phyloP scores from a whole-genome alignment of 2,113 vertebrate genomes.

The Clarias gariepinus region DNA sequence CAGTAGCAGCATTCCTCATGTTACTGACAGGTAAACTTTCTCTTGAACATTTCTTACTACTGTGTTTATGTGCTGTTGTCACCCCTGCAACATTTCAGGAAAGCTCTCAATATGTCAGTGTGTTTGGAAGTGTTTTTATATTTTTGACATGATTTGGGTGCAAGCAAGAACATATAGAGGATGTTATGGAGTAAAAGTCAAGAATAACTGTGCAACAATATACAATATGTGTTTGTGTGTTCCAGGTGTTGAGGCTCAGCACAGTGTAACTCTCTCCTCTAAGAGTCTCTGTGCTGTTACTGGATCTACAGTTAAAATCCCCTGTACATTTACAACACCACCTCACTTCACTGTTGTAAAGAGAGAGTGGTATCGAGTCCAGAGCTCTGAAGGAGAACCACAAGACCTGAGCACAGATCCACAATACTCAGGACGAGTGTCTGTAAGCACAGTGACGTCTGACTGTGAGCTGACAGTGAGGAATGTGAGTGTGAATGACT shows the following conservation, averaged over 20 bases:
- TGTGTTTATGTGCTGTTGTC: neutral
- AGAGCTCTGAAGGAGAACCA: neutral
- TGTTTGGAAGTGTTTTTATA: neutral
- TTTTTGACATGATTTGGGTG: too few relatives aligned
- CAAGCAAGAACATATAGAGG: neutral
- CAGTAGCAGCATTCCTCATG: neutral
- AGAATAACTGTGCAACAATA: neutral
- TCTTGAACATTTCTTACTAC: neutral
- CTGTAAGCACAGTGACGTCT: neutral
- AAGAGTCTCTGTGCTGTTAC: neutral
- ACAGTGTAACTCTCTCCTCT: neutral
- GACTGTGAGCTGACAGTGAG: too few relatives aligned
- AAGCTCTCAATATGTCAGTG: neutral
- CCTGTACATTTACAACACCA: neutral
- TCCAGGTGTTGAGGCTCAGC: neutral
- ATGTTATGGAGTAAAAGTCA: neutral
- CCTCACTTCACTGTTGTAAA: neutral
- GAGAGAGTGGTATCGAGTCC: neutral
- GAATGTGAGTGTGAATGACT: too few relatives aligned
- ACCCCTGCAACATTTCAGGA: neutral
- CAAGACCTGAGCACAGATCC: neutral
- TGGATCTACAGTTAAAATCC: neutral
- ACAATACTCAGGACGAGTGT: conserved; percentile 1
- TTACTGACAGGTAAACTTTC: conserved; percentile 15
- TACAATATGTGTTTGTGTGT: neutral